These are phyloP conservation scores for Cyprinodon brontotheroides DNA, from an alignment of 2,113 vertebrate genomes.

Conservation along the genomic window DNA sequence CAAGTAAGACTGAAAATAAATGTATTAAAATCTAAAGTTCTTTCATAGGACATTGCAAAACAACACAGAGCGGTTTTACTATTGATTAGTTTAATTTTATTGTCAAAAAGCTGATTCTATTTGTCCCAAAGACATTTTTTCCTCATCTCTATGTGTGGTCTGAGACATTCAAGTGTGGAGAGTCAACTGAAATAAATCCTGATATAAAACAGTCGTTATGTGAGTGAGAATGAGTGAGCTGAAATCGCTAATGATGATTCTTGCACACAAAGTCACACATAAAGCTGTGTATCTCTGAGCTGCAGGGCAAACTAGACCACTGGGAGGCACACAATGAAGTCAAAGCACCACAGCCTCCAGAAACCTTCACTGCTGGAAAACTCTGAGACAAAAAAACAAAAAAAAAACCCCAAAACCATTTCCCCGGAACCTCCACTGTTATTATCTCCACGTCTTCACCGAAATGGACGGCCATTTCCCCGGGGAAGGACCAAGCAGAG, in stretches of 20 bases:
- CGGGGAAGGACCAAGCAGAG: conserved; percentile 6
- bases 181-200: not conserved
- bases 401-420: conserved; percentile 39
- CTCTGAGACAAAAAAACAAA: conserved; percentile 30
- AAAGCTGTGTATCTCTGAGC: conserved; percentile 6
- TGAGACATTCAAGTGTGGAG: not conserved
- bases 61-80: no score
- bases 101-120: not conserved
- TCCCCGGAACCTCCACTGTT: conserved; percentile 27
- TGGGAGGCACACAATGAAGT: conserved; percentile 40
- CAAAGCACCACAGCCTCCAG: conserved; percentile 27
- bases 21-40: no score
- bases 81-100: not conserved
- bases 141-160: not conserved
- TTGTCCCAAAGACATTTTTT: not conserved
- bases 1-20: no score
- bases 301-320: conserved; percentile 29
- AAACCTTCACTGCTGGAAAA: conserved; percentile 30
- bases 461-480: conserved; percentile 44
- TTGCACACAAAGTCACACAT: conserved; percentile 5
- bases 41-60: no score
- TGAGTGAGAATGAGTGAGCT: conserved; percentile 1
- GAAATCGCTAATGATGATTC: not conserved
- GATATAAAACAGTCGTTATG: no score
- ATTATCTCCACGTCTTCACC: conserved; percentile 39